Conservation (phyloP, 2,888 invertebrate genomes). For the Xestia sexstrigata region DNA sequence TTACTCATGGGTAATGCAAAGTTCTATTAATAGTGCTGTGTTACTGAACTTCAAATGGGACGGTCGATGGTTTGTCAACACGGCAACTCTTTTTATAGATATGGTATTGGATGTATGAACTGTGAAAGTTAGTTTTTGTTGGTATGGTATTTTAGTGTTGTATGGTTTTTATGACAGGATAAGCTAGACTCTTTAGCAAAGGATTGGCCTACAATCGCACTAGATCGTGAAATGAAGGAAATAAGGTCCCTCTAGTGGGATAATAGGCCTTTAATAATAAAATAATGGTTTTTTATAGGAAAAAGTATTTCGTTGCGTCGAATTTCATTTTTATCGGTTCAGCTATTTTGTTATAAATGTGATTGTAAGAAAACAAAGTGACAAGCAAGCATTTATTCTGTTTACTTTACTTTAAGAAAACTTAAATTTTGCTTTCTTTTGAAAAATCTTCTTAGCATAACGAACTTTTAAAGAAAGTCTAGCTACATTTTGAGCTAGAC, state of each 20-base stretch:
- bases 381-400: too few species aligned
- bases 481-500: background rate
- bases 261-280: too few species aligned
- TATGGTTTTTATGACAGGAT: too few species aligned
- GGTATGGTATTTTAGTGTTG: slow-evolving; percentile 1
- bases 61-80: slow-evolving; percentile 35
- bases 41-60: slow-evolving; percentile 53
- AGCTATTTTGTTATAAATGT: background rate
- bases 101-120: background rate
- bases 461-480: background rate
- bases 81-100: slow-evolving; percentile 16
- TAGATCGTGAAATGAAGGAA: too few species aligned
- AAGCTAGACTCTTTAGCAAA: too few species aligned
- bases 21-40: slow-evolving; percentile 50
- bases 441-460: too few species aligned
- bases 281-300: background rate
- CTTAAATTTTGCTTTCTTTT: too few species aligned
- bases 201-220: too few species aligned
- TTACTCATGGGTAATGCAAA: slow-evolving; percentile 43
- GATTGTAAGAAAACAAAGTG: too few species aligned
- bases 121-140: slow-evolving; percentile 9
- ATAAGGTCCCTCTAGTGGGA: too few species aligned
- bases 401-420: too few species aligned
- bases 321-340: background rate
- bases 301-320: background rate